These are phyloP conservation scores for Sebastes cheni DNA, from an alignment of 2,797 vertebrate species.

Conservation along the genomic window DNA sequence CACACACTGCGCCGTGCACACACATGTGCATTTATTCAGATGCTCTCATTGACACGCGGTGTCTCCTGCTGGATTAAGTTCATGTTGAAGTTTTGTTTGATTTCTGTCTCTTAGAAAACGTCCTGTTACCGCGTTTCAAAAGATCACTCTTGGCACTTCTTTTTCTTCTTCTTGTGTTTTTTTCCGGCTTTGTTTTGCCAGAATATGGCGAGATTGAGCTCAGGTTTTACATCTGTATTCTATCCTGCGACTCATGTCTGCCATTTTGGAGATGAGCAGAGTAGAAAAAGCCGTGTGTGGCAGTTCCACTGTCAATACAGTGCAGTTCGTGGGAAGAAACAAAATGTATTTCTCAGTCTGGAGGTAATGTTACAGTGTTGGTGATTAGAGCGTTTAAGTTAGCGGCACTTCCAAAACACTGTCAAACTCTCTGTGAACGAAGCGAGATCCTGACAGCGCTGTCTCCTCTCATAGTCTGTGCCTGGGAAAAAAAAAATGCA, in stretches of 20 bases:
- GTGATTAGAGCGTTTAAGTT: slow-evolving; percentile 87
- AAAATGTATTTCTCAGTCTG: slow-evolving; percentile 76
- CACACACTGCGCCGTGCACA: slow-evolving; percentile 27
- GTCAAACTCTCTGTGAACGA: slow-evolving; percentile 84
- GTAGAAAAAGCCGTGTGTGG: slow-evolving; percentile 49
- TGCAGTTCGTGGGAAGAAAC: slow-evolving; percentile 69
- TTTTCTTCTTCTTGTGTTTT: not conserved
- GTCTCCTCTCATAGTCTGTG: slow-evolving; percentile 82
- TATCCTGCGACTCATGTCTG: slow-evolving; percentile 47
- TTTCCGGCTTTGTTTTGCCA: slow-evolving; percentile 39
- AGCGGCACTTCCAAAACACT: slow-evolving; percentile 86
- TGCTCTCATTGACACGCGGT: slow-evolving; percentile 24
- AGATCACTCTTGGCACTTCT: slow-evolving; percentile 27
- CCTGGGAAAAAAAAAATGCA: slow-evolving; percentile 65
- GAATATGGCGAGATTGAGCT: slow-evolving; percentile 33
- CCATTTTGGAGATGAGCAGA: slow-evolving; percentile 60
- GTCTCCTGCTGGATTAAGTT: slow-evolving; percentile 50
- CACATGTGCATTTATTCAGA: slow-evolving; percentile 24
- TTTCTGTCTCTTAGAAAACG: slow-evolving; percentile 31
- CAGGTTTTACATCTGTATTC: slow-evolving; percentile 59
- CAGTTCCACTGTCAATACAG: slow-evolving; percentile 70
- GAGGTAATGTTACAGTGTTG: slow-evolving; percentile 80
- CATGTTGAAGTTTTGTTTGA: slow-evolving; percentile 42
- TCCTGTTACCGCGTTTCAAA: slow-evolving; percentile 24
- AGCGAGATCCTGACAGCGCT: slow-evolving; percentile 84